Evolutionary conservation across 2,888 invertebrate genomes (phyloP), one percentile per base, ranked within the genome.

Genomic region (Busseola fusca): DNA sequence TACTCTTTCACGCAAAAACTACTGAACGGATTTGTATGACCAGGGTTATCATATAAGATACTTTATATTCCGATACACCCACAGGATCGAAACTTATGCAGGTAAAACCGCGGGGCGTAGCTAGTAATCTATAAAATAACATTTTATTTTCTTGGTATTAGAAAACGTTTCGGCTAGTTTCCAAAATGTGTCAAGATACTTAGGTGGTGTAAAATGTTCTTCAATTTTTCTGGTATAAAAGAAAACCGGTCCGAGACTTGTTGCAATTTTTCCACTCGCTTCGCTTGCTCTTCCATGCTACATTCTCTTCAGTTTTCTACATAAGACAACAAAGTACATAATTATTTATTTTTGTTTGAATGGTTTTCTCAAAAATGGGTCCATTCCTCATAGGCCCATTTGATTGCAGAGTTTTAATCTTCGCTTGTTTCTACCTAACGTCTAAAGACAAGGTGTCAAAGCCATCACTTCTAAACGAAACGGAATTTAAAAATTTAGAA

Each of bases 391-490:
- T n/a, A n/a, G n/a, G n/a, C n/a, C n/a, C n/a, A n/a, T n/a, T n/a
- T n/a, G n/a, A n/a, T n/a, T n/a, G n/a, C n/a, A n/a, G n/a, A n/a
- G n/a, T n/a, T n/a, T n/a, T n/a, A n/a, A n/a, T n/a, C n/a, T 62
- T 62, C 27, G 16, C 30, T 48, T 48, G n/a, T 50, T 63, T 30
- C n/a, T 0, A 63, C 16, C 0, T 16, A 30, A n/a, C 16, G n/a
- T 52, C 30, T 52, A 63, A 63, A 40, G 68, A 68, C 68, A 50
- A 56, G 68, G 60, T 69, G 54, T 56, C 59, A 50, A 69, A 60
- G n/a, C 59, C 48, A 42, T 10, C 1, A 63, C 74, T 78, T 79
- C 58, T n/a, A 66, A 70, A 79, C 78, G 80, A 66, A 78, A 1
- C 30, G 25, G 10, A 78, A 64, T 78, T 66, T 56, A 74, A 79